A percentile compares a stretch with the other conserved stretches of the same genome.
phyloP scores from a whole-genome alignment of 2,113 vertebrate species.

The Chaetura pelagica region DNA sequence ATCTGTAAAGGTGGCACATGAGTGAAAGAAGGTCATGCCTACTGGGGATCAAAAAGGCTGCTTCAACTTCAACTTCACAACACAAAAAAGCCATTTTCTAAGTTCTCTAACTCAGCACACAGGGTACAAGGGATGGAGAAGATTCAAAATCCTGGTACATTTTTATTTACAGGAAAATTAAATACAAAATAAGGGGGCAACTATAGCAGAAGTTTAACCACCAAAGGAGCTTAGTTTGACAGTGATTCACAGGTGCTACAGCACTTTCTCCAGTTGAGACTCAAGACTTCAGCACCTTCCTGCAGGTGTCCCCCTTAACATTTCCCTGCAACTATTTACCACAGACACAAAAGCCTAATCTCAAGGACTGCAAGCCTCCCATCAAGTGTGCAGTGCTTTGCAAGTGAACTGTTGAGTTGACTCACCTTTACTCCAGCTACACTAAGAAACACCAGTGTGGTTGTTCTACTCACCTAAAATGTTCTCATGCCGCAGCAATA shows the following conservation, averaged over 20 bases:
- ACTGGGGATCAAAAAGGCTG: neutral
- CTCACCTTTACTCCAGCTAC: neutral
- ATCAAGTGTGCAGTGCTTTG: rapidly evolving
- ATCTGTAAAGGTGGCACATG: neutral
- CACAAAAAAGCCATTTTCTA: neutral
- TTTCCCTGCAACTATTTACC: neutral
- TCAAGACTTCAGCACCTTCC: neutral
- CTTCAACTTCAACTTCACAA: neutral
- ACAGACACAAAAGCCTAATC: neutral
- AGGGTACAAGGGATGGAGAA: neutral
- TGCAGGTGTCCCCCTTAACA: neutral
- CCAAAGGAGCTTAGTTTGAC: neutral
- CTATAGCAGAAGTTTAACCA: neutral
- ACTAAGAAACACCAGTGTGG: rapidly evolving
- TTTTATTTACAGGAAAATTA: neutral
- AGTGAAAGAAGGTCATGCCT: neutral
- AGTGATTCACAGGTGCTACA: rapidly evolving
- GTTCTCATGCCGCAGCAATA: slow-evolving; percentile 95
- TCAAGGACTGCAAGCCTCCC: neutral
- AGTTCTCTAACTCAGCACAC: neutral
- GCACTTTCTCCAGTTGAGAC: neutral
- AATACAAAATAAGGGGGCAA: neutral
- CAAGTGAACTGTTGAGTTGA: neutral
- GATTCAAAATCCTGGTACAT: neutral
- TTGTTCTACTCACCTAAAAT: slow-evolving; percentile 86